Evolutionary conservation across 2,888 invertebrate genomes (phyloP), one percentile per base, ranked within the genome.

Genomic region (Papilio elwesi): DNA sequence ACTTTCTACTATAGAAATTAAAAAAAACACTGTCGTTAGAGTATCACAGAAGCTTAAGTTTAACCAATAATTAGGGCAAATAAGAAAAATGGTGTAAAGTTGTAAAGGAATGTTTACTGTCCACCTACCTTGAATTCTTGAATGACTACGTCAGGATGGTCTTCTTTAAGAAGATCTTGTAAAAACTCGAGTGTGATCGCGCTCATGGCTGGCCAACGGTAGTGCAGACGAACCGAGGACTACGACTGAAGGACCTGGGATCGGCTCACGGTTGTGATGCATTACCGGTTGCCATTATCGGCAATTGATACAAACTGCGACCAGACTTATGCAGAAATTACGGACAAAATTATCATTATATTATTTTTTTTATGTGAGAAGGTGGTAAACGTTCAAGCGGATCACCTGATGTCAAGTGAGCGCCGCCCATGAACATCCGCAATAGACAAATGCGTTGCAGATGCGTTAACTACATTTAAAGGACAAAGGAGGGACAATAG

Each of bases 121-220:
- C 2, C 12, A 74, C 80, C 78, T 82, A 94, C 95, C 93, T 95
- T 92, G 84, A 93, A 95, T 47, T 93, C 87, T 71, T 92, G 90
- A 77, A 95, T 91, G 64, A 87, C 86, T 66, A 95, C 94, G 80
- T 94, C 94, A 68, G 95, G 95, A 78, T 95, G 93, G 57, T 94
- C 93, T 52, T 92, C 91, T 76, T 90, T 91, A 73, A 95, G 90
- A 59, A 95, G 87, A 13, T 94, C 88, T 82, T 93, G 94, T 76
- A 95, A 88, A 77, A 94, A 92, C 72, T 94, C 93, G 74, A 95
- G 84, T n/a, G 93, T 93, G 68, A 95, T 86, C 76, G 87, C 85
- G 13, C 88, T 86, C 92, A 93, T 93, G 79, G 71, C 66, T 77
- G 74, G 47, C 15, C 49, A 57, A 51, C 62, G 68, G 64, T 62